These are phyloP conservation scores for Fistularia tabacaria DNA, from an alignment of 2,797 vertebrate genomes.

Conservation along the genomic window DNA sequence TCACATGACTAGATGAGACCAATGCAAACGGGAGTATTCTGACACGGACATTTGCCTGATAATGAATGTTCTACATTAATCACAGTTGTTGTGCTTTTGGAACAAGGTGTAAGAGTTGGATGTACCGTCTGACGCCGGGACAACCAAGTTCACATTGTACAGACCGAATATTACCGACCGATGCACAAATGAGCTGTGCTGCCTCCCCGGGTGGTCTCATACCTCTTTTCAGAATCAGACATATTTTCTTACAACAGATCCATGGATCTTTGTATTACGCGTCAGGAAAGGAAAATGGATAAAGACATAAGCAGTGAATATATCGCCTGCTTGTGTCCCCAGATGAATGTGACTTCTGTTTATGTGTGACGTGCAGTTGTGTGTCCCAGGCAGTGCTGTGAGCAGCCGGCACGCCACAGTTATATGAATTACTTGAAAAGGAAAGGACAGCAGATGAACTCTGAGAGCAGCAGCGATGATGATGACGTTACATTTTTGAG, in stretches of 20 bases:
- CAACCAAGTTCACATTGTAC: slow-evolving; percentile 12
- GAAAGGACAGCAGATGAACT: slow-evolving; percentile 32
- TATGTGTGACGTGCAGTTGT: slow-evolving; percentile 54
- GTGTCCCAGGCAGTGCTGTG: slow-evolving; percentile 49
- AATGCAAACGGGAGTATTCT: slow-evolving; percentile 8
- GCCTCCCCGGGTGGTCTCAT: slow-evolving; percentile 27
- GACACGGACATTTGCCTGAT: slow-evolving; percentile 16
- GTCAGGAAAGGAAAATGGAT: not conserved
- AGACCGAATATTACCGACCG: slow-evolving; percentile 8
- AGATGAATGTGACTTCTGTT: slow-evolving; percentile 57
- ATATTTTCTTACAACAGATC: slow-evolving; percentile 64
- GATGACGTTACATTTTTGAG: slow-evolving; percentile 38
- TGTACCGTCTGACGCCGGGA: slow-evolving; percentile 26
- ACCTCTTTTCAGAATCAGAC: slow-evolving; percentile 44
- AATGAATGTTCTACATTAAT: slow-evolving; percentile 58
- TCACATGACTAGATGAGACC: slow-evolving; percentile 22
- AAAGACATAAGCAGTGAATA: not conserved
- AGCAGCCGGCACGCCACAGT: slow-evolving; percentile 47
- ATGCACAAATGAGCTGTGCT: slow-evolving; percentile 12
- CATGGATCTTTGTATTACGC: slow-evolving; percentile 36
- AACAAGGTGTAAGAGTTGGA: slow-evolving; percentile 42
- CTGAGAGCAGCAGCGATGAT: slow-evolving; percentile 3
- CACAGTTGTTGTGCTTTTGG: slow-evolving; percentile 40
- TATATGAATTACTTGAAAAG: slow-evolving; percentile 65
- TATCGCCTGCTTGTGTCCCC: slow-evolving; percentile 49